These are phyloP conservation scores for Mergus octosetaceus DNA, from an alignment of 2,797 vertebrate genomes.

Conservation along the genomic window DNA sequence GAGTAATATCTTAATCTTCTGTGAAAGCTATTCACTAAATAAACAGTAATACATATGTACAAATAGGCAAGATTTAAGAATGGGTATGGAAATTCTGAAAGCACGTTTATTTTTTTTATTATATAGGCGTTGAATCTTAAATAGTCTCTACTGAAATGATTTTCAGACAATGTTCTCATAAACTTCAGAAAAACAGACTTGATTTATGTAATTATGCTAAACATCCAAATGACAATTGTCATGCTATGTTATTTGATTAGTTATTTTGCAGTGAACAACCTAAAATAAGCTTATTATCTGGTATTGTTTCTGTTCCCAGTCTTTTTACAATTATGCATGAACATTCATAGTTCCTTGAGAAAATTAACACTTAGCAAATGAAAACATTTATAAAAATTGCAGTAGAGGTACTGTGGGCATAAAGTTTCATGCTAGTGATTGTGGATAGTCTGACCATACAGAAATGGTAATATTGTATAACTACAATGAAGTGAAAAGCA, in stretches of 20 bases:
- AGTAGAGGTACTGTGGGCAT: not conserved
- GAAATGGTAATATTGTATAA: not conserved
- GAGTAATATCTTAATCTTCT: not conserved
- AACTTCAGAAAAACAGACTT: not conserved
- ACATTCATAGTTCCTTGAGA: not conserved
- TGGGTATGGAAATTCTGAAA: not conserved
- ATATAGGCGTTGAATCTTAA: not conserved
- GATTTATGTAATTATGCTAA: not conserved
- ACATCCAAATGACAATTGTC: not conserved
- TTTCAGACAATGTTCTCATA: not conserved
- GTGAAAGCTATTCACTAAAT: not conserved
- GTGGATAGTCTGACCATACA: not conserved
- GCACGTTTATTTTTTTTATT: not conserved
- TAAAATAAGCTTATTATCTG: not conserved
- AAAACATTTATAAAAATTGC: not conserved
- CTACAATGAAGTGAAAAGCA: not conserved
- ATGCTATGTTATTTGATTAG: not conserved
- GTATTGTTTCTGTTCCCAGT: not conserved
- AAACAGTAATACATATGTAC: not conserved
- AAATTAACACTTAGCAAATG: not conserved
- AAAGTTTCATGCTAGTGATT: not conserved
- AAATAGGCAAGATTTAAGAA: not conserved
- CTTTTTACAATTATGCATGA: not conserved
- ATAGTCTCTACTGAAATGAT: not conserved
- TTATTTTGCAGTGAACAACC: not conserved